These are phyloP conservation scores for Calliphora vomitoria DNA, from an alignment of 2,888 invertebrate species.

Conservation along the genomic window DNA sequence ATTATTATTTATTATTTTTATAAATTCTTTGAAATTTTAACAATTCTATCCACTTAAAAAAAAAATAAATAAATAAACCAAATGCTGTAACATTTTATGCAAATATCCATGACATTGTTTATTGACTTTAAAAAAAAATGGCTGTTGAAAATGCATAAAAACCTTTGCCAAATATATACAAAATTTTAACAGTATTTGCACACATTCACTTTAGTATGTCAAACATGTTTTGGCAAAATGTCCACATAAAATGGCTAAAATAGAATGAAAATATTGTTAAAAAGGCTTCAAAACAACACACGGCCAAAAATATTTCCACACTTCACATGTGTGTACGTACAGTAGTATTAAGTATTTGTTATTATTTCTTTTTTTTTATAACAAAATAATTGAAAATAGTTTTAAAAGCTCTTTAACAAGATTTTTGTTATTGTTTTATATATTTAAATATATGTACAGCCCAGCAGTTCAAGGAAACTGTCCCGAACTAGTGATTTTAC, in stretches of 20 bases:
- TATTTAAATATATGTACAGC: too few relatives aligned
- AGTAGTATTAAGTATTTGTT: neutral
- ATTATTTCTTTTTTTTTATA: neutral
- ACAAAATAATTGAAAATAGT: conserved; percentile 62
- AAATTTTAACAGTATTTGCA: conserved; percentile 46
- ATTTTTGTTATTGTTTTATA: conserved; percentile 48
- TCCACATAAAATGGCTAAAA: conserved; percentile 48
- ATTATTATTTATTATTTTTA: neutral
- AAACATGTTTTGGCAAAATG: conserved; percentile 71
- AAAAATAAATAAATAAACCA: conserved; percentile 1
- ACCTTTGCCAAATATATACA: conserved; percentile 61
- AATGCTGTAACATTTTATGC: conserved; percentile 41
- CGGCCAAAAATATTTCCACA: neutral
- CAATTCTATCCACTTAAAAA: conserved; percentile 10
- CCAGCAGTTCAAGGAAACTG: too few relatives aligned
- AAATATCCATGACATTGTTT: conserved; percentile 65
- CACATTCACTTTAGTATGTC: conserved; percentile 66
- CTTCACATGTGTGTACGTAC: neutral
- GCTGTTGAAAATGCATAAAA: conserved; percentile 55
- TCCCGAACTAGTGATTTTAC: too few relatives aligned
- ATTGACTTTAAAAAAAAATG: conserved; percentile 58
- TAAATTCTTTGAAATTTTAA: neutral
- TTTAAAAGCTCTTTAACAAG: conserved; percentile 65
- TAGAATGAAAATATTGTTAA: neutral
- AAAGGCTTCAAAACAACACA: conserved; percentile 49